Evolutionary conservation across 2,888 invertebrate genomes (phyloP).

Genomic region (Anoplius nigerrimus): DNA sequence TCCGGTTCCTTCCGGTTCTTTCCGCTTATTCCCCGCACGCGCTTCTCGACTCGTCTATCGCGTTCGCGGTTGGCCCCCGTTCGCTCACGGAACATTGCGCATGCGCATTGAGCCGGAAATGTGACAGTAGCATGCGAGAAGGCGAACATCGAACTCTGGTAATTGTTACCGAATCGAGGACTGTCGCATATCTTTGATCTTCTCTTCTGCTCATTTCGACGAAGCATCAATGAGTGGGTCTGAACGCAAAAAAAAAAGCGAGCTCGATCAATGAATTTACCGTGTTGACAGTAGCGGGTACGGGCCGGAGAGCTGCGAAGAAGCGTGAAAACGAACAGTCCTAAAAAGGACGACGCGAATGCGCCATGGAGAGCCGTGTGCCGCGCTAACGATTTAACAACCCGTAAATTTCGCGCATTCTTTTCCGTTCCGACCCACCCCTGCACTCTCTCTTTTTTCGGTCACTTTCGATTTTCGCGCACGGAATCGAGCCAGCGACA

Average conservation of each 20-base stretch:
- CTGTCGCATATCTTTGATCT: conserved; percentile 32
- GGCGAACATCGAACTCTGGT: conserved; percentile 16
- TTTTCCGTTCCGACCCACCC: not conserved
- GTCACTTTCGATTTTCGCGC: too few relatives aligned
- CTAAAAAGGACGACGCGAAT: not conserved
- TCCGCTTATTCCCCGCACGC: not conserved
- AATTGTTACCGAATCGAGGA: conserved; percentile 44
- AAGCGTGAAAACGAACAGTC: not conserved
- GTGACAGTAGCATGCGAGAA: conserved; percentile 18
- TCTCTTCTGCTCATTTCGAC: conserved; percentile 19
- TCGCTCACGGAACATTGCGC: not conserved
- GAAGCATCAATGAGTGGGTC: not conserved
- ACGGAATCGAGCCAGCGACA: too few relatives aligned
- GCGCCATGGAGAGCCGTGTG: not conserved
- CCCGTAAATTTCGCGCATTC: not conserved
- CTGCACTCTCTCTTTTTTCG: not conserved
- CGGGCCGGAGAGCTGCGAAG: not conserved
- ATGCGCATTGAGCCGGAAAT: conserved; percentile 11
- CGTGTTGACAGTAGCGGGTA: not conserved
- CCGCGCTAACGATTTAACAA: not conserved
- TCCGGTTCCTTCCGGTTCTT: not conserved
- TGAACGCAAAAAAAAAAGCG: not conserved
- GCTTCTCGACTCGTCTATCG: conserved; percentile 2
- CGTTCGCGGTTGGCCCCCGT: not conserved
- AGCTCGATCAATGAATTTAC: not conserved